phyloP scores from a whole-genome alignment of 2,113 vertebrate genomes.

The Megaceryle torquata region DNA sequence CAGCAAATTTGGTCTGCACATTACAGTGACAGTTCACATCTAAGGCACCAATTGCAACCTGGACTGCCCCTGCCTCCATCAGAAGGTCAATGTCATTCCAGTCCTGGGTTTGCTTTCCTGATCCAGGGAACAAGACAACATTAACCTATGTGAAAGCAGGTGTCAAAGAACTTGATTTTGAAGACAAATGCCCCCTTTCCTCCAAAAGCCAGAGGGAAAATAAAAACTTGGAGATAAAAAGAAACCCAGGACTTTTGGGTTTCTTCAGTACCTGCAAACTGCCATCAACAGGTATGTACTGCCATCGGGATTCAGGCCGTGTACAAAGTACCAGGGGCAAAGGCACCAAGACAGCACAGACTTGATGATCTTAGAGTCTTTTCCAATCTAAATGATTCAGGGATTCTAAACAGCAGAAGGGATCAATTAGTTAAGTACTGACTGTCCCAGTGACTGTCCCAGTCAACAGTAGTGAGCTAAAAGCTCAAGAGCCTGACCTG shows the following conservation, averaged over 20 bases:
- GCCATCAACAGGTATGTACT: background rate
- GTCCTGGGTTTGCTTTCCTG: background rate
- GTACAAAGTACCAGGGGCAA: background rate
- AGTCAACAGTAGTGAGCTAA: background rate
- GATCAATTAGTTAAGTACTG: background rate
- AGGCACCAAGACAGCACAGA: background rate
- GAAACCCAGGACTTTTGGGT: background rate
- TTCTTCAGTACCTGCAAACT: background rate
- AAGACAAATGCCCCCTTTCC: background rate
- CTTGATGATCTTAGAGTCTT: background rate
- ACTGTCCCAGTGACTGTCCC: background rate
- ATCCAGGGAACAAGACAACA: background rate
- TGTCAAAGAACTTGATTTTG: background rate
- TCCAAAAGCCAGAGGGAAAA: background rate
- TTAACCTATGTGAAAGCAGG: fast-evolving
- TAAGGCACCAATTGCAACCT: background rate
- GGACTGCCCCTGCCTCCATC: background rate
- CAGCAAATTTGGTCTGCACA: fast-evolving
- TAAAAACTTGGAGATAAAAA: background rate
- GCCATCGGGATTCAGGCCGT: background rate
- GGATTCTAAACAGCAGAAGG: background rate
- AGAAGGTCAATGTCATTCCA: background rate
- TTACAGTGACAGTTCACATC: background rate
- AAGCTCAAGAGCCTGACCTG: background rate
- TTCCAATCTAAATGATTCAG: background rate